Conservation (phyloP, 2,888 invertebrate genomes). For the Gnatocerus cornutus region DNA sequence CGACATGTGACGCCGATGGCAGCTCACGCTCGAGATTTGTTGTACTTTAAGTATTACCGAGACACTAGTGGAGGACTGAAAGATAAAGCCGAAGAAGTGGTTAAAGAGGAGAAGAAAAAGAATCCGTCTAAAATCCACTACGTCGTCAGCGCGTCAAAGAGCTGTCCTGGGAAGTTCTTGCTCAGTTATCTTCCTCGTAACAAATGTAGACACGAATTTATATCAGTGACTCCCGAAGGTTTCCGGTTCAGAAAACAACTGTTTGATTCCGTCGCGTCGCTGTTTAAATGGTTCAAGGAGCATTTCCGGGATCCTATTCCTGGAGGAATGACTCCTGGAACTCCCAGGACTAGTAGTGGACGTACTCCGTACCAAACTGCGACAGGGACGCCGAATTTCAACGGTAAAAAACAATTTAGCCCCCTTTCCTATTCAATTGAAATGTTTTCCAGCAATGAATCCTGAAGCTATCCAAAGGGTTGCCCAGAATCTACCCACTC, state of each 20-base stretch:
- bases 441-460: constrained; percentile 75
- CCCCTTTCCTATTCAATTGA: neutral
- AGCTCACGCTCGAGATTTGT: constrained; percentile 90
- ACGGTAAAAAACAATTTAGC: constrained; percentile 53
- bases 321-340: constrained; percentile 80
- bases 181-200: constrained; percentile 93
- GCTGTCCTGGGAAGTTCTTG: constrained; percentile 93
- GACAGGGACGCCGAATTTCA: constrained; percentile 63
- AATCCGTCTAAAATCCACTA: constrained; percentile 93
- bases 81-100: constrained; percentile 89
- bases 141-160: constrained; percentile 87
- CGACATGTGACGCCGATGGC: constrained; percentile 98
- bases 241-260: constrained; percentile 91
- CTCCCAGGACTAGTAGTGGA: constrained; percentile 77
- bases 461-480: constrained; percentile 81
- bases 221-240: constrained; percentile 94
- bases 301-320: constrained; percentile 95
- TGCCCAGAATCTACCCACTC: constrained; percentile 80
- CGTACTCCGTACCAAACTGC: constrained; percentile 74
- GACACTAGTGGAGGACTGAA: constrained; percentile 84
- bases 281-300: constrained; percentile 98
- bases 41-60: constrained; percentile 93
- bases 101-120: constrained; percentile 92
- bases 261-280: constrained; percentile 85
- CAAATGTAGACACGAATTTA: constrained; percentile 91